Percentiles rank a stretch among this genome's conserved stretches.
These are phyloP conservation scores for Oncorhynchus gorbuscha DNA, from an alignment of 2,113 vertebrate species.

Conservation along the genomic window DNA sequence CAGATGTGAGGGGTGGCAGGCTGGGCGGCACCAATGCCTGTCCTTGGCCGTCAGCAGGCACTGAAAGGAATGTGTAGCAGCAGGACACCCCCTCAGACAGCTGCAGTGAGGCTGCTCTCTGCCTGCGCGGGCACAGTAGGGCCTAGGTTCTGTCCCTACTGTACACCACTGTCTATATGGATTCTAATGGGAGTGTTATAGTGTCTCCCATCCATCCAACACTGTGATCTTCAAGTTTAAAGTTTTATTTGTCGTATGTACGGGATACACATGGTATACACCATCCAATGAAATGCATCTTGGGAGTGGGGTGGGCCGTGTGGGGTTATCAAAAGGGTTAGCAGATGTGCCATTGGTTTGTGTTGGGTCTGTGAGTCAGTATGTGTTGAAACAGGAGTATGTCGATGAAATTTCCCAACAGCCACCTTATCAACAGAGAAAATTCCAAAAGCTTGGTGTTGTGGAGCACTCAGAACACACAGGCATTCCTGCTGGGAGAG, in stretches of 20 bases:
- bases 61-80: conserved; percentile 3
- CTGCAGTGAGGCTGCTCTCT: conserved; percentile 44
- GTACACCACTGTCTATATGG: background rate
- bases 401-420: conserved; percentile 47
- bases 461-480: conserved; percentile 34
- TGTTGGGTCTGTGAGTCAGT: conserved; percentile 39
- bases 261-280: no score
- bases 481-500: conserved; percentile 61
- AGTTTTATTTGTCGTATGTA: no score
- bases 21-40: conserved; percentile 32
- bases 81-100: conserved; percentile 38
- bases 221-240: background rate
- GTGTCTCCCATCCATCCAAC: background rate
- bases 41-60: conserved; percentile 12
- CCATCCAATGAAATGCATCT: background rate
- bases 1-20: conserved; percentile 39
- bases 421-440: conserved; percentile 59
- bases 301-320: background rate
- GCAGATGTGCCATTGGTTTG: conserved; percentile 55
- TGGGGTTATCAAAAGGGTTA: background rate
- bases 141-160: conserved; percentile 19
- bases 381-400: conserved; percentile 52
- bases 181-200: background rate
- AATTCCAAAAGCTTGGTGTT: conserved; percentile 49
- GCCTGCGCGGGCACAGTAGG: conserved; percentile 23